Conservation (phyloP, 2,888 invertebrate genomes). For the Drosophila sordidula region DNA sequence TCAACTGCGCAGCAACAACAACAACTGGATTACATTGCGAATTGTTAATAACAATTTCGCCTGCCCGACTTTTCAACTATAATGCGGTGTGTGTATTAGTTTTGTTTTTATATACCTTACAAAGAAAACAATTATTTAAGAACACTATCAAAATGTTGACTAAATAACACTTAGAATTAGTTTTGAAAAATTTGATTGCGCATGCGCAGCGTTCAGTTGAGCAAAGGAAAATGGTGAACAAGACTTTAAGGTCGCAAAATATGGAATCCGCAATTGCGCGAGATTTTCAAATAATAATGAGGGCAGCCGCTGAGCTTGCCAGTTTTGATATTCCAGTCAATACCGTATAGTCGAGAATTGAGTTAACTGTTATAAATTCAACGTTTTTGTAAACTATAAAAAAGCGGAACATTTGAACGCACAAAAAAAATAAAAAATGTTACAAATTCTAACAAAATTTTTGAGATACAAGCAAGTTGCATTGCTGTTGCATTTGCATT, state of each 20-base stretch:
- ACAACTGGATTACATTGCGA: constrained; percentile 30
- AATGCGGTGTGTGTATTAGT: constrained; percentile 80
- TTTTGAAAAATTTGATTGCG: too few species aligned
- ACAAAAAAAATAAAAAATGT: constrained; percentile 42
- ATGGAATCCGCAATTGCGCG: neutral
- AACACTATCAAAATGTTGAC: too few species aligned
- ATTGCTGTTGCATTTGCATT: constrained; percentile 65
- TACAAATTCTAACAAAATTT: constrained; percentile 47
- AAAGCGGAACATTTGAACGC: constrained; percentile 30
- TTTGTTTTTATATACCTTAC: constrained; percentile 42
- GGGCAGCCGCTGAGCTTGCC: neutral
- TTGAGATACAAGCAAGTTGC: constrained; percentile 55
- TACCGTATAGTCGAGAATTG: constrained; percentile 19
- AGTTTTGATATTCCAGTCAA: constrained; percentile 29
- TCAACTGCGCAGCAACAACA: neutral
- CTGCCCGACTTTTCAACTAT: constrained; percentile 57
- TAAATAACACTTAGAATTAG: too few species aligned
- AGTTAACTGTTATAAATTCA: constrained; percentile 43
- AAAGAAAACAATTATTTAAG: neutral
- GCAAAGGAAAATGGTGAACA: too few species aligned
- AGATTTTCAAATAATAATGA: neutral
- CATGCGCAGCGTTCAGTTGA: neutral
- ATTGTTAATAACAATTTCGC: constrained; percentile 44
- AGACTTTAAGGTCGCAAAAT: neutral
- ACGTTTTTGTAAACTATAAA: constrained; percentile 22